Conservation (phyloP, 1,140 invertebrate genomes). For the Liolophura sinensis region DNA sequence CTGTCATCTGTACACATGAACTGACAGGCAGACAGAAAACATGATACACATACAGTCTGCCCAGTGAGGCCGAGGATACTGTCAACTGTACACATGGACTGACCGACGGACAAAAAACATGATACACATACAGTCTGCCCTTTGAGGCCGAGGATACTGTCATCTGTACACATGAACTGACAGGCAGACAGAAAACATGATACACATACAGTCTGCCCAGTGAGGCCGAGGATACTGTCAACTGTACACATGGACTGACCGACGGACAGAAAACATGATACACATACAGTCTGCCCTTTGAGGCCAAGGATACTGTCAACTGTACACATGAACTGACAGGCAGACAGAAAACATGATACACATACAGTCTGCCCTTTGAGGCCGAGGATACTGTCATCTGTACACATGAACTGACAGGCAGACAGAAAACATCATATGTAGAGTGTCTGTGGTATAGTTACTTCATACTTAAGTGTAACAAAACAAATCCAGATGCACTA, state of each 20-base stretch:
- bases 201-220: conserved; percentile 92
- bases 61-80: conserved; percentile 72
- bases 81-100: conserved; percentile 45
- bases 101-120: too few species aligned
- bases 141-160: conserved; percentile 70
- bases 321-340: conserved; percentile 22
- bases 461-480: too few species aligned
- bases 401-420: conserved; percentile 15
- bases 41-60: conserved; percentile 91
- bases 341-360: too few species aligned
- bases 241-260: conserved; percentile 28
- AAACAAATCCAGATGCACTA: too few species aligned
- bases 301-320: conserved; percentile 64
- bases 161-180: conserved; percentile 27
- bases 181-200: too few species aligned
- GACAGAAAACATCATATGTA: too few species aligned
- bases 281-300: conserved; percentile 88
- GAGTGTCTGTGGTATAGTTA: too few species aligned
- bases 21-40: too few species aligned
- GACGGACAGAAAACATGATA: too few species aligned
- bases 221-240: conserved; percentile 66
- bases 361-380: conserved; percentile 87
- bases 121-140: conserved; percentile 91
- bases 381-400: conserved; percentile 62
- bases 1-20: conserved; percentile 47